Percentiles rank a stretch among this genome's conserved stretches.
Evolutionary conservation across 2,797 vertebrate genomes (phyloP).

Genomic region (Rhinoraja longicauda): DNA sequence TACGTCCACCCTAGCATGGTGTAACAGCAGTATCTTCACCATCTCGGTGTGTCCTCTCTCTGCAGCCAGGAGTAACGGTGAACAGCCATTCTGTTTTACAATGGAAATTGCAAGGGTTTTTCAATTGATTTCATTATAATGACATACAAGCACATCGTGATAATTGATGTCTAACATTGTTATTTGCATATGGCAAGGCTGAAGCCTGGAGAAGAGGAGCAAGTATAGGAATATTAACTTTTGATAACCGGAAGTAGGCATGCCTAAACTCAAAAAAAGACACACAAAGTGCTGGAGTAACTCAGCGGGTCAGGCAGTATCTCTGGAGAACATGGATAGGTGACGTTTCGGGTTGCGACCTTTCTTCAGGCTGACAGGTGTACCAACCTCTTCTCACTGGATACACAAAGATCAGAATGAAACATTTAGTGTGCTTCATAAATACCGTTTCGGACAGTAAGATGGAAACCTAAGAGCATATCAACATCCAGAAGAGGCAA

Average conservation of each 20-base stretch:
- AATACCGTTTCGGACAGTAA: not conserved
- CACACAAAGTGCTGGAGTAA: no score
- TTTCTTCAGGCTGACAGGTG: not conserved
- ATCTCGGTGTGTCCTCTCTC: constrained; percentile 51
- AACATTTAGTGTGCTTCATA: not conserved
- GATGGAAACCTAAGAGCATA: not conserved
- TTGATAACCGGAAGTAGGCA: not conserved
- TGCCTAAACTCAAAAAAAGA: no score
- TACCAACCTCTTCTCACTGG: not conserved
- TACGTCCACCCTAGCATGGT: constrained; percentile 53
- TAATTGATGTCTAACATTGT: not conserved
- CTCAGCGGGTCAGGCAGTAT: no score
- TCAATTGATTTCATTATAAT: not conserved
- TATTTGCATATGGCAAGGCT: not conserved
- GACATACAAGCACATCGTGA: not conserved
- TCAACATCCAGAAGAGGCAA: not conserved
- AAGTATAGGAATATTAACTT: not conserved
- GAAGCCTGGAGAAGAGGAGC: not conserved
- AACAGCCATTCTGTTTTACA: constrained; percentile 50
- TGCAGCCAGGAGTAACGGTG: constrained; percentile 51
- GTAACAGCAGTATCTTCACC: constrained; percentile 49
- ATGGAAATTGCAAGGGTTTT: not conserved
- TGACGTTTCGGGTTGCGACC: no score
- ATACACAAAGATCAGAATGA: no score
- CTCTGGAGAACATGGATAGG: no score